A percentile compares a stretch with the other conserved stretches of the same genome.
Conservation (phyloP, 2,113 vertebrate genomes). For the Pteropus alecto region DNA sequence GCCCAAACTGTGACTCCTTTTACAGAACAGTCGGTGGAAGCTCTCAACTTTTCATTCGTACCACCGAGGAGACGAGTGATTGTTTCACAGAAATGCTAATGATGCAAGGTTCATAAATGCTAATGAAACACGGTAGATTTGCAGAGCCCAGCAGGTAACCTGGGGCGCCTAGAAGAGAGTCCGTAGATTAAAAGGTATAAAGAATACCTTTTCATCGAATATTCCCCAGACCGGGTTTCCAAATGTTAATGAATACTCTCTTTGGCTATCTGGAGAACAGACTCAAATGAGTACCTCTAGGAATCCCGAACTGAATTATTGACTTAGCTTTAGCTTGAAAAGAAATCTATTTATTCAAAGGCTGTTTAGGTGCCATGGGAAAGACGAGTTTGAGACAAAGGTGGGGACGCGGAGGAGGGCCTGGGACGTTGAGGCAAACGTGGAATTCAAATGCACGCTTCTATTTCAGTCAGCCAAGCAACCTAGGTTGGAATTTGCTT, state of each 20-base stretch:
- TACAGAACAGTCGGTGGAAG: neutral
- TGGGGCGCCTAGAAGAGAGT: slow-evolving; percentile 26
- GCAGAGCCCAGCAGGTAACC: slow-evolving; percentile 55
- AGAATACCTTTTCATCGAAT: slow-evolving; percentile 63
- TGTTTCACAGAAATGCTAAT: slow-evolving; percentile 65
- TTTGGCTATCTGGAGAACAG: neutral
- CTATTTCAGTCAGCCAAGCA: slow-evolving; percentile 1
- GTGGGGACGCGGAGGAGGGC: neutral
- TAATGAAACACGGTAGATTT: slow-evolving; percentile 67
- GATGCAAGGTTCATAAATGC: slow-evolving; percentile 58
- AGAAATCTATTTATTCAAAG: slow-evolving; percentile 62
- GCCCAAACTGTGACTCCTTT: neutral
- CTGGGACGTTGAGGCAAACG: neutral
- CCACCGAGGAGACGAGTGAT: slow-evolving; percentile 52
- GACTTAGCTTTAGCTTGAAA: slow-evolving; percentile 52
- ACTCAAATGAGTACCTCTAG: slow-evolving; percentile 36
- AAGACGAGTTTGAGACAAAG: slow-evolving; percentile 12
- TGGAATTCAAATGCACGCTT: slow-evolving; percentile 5
- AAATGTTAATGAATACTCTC: slow-evolving; percentile 52
- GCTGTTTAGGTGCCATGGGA: slow-evolving; percentile 34
- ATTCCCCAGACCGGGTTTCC: slow-evolving; percentile 50
- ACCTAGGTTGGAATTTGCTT: neutral
- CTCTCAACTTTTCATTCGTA: slow-evolving; percentile 35
- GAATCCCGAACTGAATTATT: slow-evolving; percentile 53
- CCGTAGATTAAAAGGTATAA: slow-evolving; percentile 62